Evolutionary conservation across 2,888 invertebrate genomes (phyloP), one percentile per base, ranked within the genome.

Genomic region (Ectemnius continuus): DNA sequence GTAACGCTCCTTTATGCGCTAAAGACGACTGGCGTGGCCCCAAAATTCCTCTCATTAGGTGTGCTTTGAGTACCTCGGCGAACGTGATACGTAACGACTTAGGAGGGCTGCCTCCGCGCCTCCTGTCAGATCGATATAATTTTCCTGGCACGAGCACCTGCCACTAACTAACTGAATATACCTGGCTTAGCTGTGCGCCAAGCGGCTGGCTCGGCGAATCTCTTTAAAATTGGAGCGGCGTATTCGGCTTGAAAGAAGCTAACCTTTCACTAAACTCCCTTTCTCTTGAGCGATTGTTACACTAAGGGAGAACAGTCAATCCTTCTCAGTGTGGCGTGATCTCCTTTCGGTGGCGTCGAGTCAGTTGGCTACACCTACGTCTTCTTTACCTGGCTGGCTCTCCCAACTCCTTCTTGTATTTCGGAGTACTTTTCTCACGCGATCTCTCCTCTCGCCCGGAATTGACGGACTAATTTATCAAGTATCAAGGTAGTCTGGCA

Each of bases 381-480:
- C 73, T 79, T 75, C 64, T 69, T 62, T 67, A 52, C 57, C 61
- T 68, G 66, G 59, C 67, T n/a, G n/a, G n/a, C n/a, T n/a, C n/a
- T 8, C 26, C 65, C 46, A 69, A 56, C 73, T 66, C 59, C 65
- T n/a, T 70, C 69, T 61, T 62, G 61, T 62, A 68, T 78, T 78
- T 66, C 45, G 28, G 14, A 36, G 36, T 36, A 56, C 62, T 67
- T 67, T 18, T 67, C 68, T 75, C 75, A 74, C 78, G 67, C 71
- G 74, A 77, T 73, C 58, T 78, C 61, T 61, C 48, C 69, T 73
- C 58, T 78, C 61, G 63, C 48, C 69, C 59, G 76, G 81, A 85
- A 86, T 85, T 77, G 81, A 77, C 71, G 81, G 76, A 75, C 78
- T 77, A 84, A 82, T 85, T 84, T 80, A 80, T 86, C 77, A 79